Evolutionary conservation across 2,113 vertebrate species (phyloP).

Genomic region (Chaetodon trifascialis): DNA sequence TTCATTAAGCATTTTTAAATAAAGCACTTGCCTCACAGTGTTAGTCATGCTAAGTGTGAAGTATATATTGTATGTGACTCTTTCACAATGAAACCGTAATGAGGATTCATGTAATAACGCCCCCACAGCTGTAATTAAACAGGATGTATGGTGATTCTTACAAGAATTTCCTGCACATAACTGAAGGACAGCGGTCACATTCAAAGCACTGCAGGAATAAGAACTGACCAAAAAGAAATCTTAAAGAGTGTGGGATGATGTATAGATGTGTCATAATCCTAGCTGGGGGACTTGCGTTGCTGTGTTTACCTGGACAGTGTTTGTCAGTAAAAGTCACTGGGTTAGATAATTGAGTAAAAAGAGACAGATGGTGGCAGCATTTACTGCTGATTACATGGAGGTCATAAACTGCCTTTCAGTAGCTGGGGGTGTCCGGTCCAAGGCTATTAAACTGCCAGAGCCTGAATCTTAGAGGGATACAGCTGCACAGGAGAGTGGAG

Average conservation of each 20-base stretch:
- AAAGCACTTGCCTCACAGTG: slow-evolving; percentile 12
- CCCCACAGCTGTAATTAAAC: slow-evolving; percentile 4
- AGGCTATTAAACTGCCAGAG: slow-evolving; percentile 77
- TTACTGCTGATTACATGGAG: slow-evolving; percentile 86
- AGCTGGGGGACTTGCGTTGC: slow-evolving; percentile 58
- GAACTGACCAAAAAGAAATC: slow-evolving; percentile 38
- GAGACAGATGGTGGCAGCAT: slow-evolving; percentile 85
- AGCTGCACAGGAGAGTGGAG: slow-evolving; percentile 38
- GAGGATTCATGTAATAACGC: slow-evolving; percentile 10
- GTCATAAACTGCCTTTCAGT: slow-evolving; percentile 80
- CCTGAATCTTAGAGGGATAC: slow-evolving; percentile 66
- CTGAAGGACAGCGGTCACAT: slow-evolving; percentile 20
- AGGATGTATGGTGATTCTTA: slow-evolving; percentile 21
- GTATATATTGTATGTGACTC: slow-evolving; percentile 6
- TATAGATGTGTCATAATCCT: slow-evolving; percentile 55
- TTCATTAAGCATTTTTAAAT: slow-evolving; percentile 28
- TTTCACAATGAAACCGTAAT: slow-evolving; percentile 22
- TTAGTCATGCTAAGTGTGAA: slow-evolving; percentile 16
- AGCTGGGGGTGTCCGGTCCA: slow-evolving; percentile 69
- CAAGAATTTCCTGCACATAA: slow-evolving; percentile 5
- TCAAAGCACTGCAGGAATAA: not conserved
- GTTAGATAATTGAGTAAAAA: slow-evolving; percentile 85
- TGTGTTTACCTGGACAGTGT: slow-evolving; percentile 76
- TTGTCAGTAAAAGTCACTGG: slow-evolving; percentile 83
- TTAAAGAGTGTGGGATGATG: slow-evolving; percentile 46